phyloP scores from a whole-genome alignment of 2,797 vertebrate species.

The Botia almorhae region DNA sequence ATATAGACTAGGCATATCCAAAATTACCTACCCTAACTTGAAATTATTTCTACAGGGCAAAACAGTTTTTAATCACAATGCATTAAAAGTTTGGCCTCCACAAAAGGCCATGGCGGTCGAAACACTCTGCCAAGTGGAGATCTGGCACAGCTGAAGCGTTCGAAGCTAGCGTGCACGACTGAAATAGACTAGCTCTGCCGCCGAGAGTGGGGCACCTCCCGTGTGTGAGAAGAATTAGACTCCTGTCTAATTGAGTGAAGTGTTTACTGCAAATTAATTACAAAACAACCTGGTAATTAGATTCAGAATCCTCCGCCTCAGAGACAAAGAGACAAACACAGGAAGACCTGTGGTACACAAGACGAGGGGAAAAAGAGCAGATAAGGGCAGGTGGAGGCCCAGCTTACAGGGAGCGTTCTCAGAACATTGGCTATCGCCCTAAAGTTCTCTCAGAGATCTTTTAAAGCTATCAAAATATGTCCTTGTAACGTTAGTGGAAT shows the following conservation, averaged over 20 bases:
- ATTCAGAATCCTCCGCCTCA: slow-evolving; percentile 47
- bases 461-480: too few species aligned
- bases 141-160: neutral
- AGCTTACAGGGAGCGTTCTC: too few species aligned
- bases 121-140: neutral
- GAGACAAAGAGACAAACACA: slow-evolving; percentile 35
- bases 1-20: too few species aligned
- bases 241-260: slow-evolving; percentile 50
- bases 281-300: slow-evolving; percentile 53
- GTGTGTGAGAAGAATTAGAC: slow-evolving; percentile 41
- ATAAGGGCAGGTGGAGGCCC: neutral
- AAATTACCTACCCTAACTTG: neutral
- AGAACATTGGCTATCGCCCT: neutral
- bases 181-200: slow-evolving; percentile 20
- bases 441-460: too few species aligned
- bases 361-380: slow-evolving; percentile 7
- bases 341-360: slow-evolving; percentile 1
- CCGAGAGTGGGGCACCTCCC: slow-evolving; percentile 14
- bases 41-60: neutral
- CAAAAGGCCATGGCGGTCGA: neutral
- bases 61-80: slow-evolving; percentile 8
- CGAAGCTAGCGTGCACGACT: slow-evolving; percentile 1
- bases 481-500: too few species aligned
- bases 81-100: slow-evolving; percentile 9
- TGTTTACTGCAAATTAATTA: slow-evolving; percentile 59